Percentiles rank a stretch among this genome's conserved stretches.
Conservation (phyloP, 2,113 vertebrate genomes). For the Fregetta grallaria region DNA sequence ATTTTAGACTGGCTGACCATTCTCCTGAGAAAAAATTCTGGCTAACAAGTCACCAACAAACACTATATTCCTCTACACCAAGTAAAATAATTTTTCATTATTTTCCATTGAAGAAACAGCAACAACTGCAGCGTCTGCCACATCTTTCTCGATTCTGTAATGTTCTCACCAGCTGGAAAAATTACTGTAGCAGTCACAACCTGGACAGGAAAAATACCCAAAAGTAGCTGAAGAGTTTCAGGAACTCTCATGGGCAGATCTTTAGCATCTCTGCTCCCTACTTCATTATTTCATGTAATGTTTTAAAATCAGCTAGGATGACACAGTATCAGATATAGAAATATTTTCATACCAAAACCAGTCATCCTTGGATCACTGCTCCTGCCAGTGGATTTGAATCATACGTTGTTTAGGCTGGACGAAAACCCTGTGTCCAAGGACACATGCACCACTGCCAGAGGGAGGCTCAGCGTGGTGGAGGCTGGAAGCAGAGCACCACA, state of each 20-base stretch:
- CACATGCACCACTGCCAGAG: neutral
- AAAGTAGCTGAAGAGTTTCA: neutral
- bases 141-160: neutral
- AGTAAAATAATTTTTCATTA: neutral
- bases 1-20: neutral
- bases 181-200: neutral
- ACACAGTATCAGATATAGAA: neutral
- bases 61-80: neutral
- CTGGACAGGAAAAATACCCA: neutral
- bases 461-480: rapidly evolving
- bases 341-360: neutral
- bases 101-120: neutral
- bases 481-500: neutral
- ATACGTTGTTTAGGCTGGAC: neutral
- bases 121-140: neutral
- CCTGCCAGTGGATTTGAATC: neutral
- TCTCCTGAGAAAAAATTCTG: neutral
- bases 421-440: neutral
- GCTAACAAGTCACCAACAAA: neutral
- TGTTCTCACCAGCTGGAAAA: neutral
- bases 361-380: neutral
- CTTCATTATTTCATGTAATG: neutral
- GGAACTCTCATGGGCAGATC: neutral
- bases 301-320: neutral
- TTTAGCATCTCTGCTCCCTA: neutral